Evolutionary conservation across 2,113 vertebrate species (phyloP), one percentile per base, ranked within the genome.

Genomic region (Genyomyrus donnyi): DNA sequence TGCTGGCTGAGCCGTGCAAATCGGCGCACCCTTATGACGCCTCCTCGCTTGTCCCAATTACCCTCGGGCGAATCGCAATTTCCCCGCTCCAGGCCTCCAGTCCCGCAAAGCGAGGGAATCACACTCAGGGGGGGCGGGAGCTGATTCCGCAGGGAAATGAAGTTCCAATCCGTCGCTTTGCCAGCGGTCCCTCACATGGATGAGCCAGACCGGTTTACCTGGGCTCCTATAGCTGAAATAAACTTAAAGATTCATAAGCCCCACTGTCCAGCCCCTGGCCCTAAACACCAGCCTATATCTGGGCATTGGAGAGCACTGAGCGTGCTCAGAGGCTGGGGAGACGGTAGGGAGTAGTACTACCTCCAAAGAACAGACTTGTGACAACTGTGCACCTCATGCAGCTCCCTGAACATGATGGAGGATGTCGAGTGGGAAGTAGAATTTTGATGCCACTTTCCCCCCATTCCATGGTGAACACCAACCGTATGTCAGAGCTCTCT

Each of bases 31-130:
- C 0, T 5, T 35, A 45, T 31, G 15, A 45, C 58, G 70, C 24
- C 2, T 19, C 85, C 58, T 74, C 42, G 27, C 39, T 50, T 70
- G 89, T 90, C 84, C 83, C 89, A 87, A 50, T 90, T 90, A 87
- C 53, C 39, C 27, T 62, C 17, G 58, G 56, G 84, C 31, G 24
- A 74, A 87, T 90, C 66, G 27, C 45, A 87, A 74, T 90, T 90
- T 90, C 10, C 48, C 58, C 31, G 85, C 53, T 90, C 46, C 45
- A n/a, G 31, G 50, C 50, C 4, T 19, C 27, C 85, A 39, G 0
- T 35, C n/a, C 31, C 13, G 48, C 31, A 52, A 42, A 39, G 50
- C 6, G 1, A 39, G 49, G 31, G 15, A 87, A 53, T 31, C 11
- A 19, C n/a, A 52, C 27, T 7, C 49, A 10, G n/a, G 13, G n/a